Base-by-base conservation (phyloP, 2,888 invertebrate genomes). In the Pterobdella sp. region DNA sequence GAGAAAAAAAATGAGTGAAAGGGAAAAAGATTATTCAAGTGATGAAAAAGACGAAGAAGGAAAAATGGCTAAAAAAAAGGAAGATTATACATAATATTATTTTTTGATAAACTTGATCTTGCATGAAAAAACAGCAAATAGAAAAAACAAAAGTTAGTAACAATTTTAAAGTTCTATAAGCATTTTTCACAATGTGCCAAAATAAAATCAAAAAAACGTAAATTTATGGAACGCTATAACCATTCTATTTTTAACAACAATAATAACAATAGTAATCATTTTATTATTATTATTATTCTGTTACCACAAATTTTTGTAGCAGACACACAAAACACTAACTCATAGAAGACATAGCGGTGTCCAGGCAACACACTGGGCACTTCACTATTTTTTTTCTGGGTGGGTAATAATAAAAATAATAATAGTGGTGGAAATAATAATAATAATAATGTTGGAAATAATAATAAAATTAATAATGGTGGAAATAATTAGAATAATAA, bases 341-440 rank as follows among this genome's bases (percentile, higher is more conserved):
- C 26, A 29, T 37, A n/a, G 56, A 14, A 18, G 71, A 63, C 31
- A 71, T 22, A 22, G 63, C 42, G n/a, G 60, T 34, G 1, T 60
- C 63, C 29, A 71, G 35, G 32, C 71, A 71, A 63, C 71, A 71
- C 32, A 71, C 36, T 3, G 71, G 71, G 36, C 71, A 71, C 4
- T n/a, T 26, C 1, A 71, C 14, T 26, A 31, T 3, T 14, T 52
- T 31, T 22, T 26, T 18, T 4, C 60, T 56, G n/a, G 10, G 26
- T 26, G 10, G 18, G 60, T 22, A 56, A 26, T 3, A 56, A 22
- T 14, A 42, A 14, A 42, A 42, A 42, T 14, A 42, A 7, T 22
- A 7, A 42, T 42, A 42, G 7, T 42, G n/a, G n/a, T n/a, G 22
- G 22, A 42, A 42, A 14, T 42, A 14, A 14, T 14, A 42, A 14